Conservation (phyloP, 2,888 invertebrate species). For the Amiota minor region DNA sequence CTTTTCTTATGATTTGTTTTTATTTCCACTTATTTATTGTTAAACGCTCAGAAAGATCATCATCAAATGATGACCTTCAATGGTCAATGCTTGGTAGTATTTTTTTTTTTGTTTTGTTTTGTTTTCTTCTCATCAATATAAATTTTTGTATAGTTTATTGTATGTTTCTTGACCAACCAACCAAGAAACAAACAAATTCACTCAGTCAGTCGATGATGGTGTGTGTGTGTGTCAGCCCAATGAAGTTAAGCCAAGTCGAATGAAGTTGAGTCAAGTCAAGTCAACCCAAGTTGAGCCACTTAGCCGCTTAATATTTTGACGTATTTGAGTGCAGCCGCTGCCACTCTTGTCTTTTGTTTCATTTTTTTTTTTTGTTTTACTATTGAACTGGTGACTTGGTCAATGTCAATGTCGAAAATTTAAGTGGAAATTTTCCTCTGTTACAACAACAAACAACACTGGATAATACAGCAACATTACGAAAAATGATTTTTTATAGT, state of each 20-base stretch:
- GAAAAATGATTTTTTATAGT: constrained; percentile 40
- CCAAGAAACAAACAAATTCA: no score
- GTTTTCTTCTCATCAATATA: background rate
- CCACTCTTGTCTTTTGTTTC: constrained; percentile 1
- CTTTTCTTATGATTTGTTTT: constrained; percentile 51
- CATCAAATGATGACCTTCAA: constrained; percentile 58
- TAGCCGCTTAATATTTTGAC: constrained; percentile 56
- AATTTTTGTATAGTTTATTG: background rate
- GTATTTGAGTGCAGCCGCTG: constrained; percentile 46
- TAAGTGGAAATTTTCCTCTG: constrained; percentile 55
- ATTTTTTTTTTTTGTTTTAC: background rate
- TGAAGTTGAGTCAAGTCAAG: background rate
- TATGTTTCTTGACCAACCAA: constrained; percentile 1
- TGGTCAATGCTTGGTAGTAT: constrained; percentile 46
- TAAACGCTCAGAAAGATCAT: background rate
- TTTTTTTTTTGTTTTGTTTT: constrained; percentile 43
- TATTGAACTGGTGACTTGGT: constrained; percentile 46
- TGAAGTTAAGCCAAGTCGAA: background rate
- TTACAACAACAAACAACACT: constrained; percentile 43
- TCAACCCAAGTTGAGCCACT: constrained; percentile 3
- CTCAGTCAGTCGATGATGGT: no score
- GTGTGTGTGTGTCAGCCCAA: no score
- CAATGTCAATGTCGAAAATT: constrained; percentile 69
- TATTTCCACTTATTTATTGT: constrained; percentile 2
- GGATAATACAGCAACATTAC: constrained; percentile 23